Evolutionary conservation across 1,140 invertebrate genomes (phyloP), one percentile per base, ranked within the genome.

Genomic region (Babylonia areolata): DNA sequence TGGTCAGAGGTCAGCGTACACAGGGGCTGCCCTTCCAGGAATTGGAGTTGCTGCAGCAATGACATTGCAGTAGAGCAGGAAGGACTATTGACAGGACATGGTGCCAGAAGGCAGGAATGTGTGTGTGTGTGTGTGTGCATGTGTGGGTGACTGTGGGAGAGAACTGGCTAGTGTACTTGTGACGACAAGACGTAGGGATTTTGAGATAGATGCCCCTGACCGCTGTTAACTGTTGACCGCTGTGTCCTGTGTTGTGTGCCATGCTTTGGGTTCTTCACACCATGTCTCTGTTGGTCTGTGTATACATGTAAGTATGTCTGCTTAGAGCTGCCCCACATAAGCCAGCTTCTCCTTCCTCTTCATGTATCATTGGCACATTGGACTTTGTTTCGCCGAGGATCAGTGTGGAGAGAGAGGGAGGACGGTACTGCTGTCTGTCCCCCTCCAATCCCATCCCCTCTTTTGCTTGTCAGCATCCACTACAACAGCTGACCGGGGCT

Each of bases 321-420:
- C 71, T 33, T 73, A 37, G 31, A 73, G 6, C 71, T 33, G 71
- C 71, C 35, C 31, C 31, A 33, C 40, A 20, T 28, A 37, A 77
- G 75, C 75, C 35, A 28, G 75, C 75, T 77, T 40, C 35, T 28
- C 6, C 37, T 28, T 20, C 75, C 37, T 40, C 75, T 37, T 39
- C 37, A 28, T 40, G 37, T 77, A 77, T 28, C 75, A 40, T 39
- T 28, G 75, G 75, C 75, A 77, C 75, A 77, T 73, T 73, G 71
- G 35, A 73, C 75, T 40, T 39, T 39, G 33, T 40, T 37, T 77
- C 31, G 39, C 31, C 17, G 20, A 28, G 37, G 28, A 37, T 39
- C 17, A 20, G 33, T 28, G 75, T 17, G n/a, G 31, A 37, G 23
- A 73, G 12, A 33, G 20, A 31, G 35, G 28, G 15, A 37, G 75